A percentile compares a stretch with the other conserved stretches of the same genome.
Conservation (phyloP, 92 coral and sea anemone species). For the Heliopora coerulea region DNA sequence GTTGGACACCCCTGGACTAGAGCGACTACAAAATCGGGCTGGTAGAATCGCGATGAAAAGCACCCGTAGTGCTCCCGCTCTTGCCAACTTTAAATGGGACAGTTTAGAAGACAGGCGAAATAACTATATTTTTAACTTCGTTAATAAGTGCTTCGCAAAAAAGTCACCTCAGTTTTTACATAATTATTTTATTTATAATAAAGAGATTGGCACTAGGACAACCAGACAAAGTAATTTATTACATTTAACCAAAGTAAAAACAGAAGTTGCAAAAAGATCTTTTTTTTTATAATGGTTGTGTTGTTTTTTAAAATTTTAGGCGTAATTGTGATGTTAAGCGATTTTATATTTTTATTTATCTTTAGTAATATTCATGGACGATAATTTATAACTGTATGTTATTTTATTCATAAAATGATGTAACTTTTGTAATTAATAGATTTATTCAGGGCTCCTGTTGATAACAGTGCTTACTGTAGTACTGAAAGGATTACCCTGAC, state of each 20-base stretch:
- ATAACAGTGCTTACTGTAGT: no score
- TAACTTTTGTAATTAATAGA: no score
- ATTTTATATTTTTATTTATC: no score
- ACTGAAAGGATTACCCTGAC: no score
- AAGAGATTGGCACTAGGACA: conserved; percentile 30
- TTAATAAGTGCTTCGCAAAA: background rate
- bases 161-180: no score
- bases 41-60: no score
- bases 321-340: background rate
- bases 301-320: background rate
- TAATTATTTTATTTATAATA: conserved; percentile 40
- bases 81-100: background rate
- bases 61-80: conserved; percentile 8
- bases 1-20: no score
- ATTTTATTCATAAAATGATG: no score
- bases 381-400: no score
- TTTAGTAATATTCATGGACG: no score
- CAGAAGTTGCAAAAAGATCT: conserved; percentile 54
- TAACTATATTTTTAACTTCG: background rate
- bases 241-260: conserved; percentile 45
- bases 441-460: no score
- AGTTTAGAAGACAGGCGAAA: background rate
- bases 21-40: conserved; percentile 23
- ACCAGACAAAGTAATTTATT: no score
- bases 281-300: conserved; percentile 43